Conservation (phyloP, 2,888 invertebrate species). For the Cordilura impudica region DNA sequence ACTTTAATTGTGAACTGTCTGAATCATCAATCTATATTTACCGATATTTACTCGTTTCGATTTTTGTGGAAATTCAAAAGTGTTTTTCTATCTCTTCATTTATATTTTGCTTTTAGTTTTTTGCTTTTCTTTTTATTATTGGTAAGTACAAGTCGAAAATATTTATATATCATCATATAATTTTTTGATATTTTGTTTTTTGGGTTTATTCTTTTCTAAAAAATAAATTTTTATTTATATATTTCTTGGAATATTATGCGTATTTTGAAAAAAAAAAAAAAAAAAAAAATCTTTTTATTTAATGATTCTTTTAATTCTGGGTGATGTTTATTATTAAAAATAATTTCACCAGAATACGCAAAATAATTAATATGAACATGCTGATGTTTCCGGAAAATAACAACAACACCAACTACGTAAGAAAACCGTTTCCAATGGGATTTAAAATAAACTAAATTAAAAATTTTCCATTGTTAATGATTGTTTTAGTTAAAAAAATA, state of each 20-base stretch:
- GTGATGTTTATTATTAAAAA: constrained; percentile 9
- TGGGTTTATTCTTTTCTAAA: background rate
- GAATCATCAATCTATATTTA: constrained; percentile 71
- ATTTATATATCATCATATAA: background rate
- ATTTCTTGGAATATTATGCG: background rate
- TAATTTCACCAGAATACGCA: constrained; percentile 60
- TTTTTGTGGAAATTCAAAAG: constrained; percentile 49
- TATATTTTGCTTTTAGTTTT: constrained; percentile 6
- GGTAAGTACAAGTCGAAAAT: constrained; percentile 30
- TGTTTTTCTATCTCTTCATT: constrained; percentile 21
- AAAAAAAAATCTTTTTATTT: constrained; percentile 10
- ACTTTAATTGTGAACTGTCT: constrained; percentile 55
- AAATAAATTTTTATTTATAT: background rate
- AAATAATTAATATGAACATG: constrained; percentile 53
- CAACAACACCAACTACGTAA: constrained; percentile 13
- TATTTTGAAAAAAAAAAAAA: background rate
- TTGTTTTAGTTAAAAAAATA: constrained; percentile 14
- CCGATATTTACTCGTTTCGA: constrained; percentile 65
- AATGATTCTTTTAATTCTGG: background rate
- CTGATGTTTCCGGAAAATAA: constrained; percentile 60
- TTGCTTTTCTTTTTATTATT: constrained; percentile 8
- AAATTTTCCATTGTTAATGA: too few relatives aligned
- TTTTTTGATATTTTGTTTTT: background rate
- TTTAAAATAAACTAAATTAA: too few relatives aligned
- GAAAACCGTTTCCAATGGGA: background rate